Evolutionary conservation across 1,140 invertebrate genomes (phyloP).

Genomic region (Sitobion miscanthi): DNA sequence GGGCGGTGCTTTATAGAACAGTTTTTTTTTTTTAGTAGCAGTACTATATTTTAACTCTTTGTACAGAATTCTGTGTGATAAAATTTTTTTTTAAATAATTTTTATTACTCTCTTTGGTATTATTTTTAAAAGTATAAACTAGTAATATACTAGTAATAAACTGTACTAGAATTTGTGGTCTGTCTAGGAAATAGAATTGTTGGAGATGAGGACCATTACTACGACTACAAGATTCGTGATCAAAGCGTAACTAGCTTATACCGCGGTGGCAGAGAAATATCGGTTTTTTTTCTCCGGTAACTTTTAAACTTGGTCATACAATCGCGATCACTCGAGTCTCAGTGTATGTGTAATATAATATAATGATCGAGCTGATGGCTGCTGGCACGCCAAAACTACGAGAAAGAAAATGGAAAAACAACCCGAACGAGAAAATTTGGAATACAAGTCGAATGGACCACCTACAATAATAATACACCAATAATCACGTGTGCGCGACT

Average conservation of each 20-base stretch:
- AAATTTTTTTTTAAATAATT: no score
- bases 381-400: not conserved
- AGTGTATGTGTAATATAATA: not conserved
- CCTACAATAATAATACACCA: not conserved
- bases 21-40: no score
- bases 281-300: not conserved
- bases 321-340: not conserved
- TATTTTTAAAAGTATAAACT: no score
- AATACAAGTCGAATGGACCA: not conserved
- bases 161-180: no score
- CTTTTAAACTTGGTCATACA: not conserved
- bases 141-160: no score
- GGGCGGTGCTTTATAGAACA: no score
- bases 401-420: not conserved
- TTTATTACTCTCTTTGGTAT: no score
- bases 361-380: not conserved
- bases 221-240: not conserved
- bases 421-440: not conserved
- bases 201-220: not conserved
- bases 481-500: not conserved
- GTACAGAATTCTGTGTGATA: no score
- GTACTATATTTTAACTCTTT: no score
- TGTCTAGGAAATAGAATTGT: not conserved
- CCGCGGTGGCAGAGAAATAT: not conserved
- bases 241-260: not conserved